A percentile compares a stretch with the other conserved stretches of the same genome.
Conservation (phyloP, 1,140 invertebrate genomes). For the Piezodorus guildinii region DNA sequence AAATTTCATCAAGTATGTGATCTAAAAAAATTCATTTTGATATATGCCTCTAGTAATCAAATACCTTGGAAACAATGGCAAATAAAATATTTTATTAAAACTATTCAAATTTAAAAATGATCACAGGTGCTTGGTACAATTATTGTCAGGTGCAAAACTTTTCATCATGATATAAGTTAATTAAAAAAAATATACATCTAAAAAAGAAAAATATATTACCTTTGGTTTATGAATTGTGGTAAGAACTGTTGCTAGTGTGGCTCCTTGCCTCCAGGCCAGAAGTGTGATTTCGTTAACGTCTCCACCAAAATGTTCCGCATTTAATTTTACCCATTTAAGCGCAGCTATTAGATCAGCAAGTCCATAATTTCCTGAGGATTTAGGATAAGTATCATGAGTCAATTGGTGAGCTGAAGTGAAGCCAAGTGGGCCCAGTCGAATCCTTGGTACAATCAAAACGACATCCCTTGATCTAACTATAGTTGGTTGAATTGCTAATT, state of each 20-base stretch:
- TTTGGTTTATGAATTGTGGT: slow-evolving; percentile 40
- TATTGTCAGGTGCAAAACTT: too few relatives aligned
- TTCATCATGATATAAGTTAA: too few relatives aligned
- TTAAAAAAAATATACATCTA: too few relatives aligned
- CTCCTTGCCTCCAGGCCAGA: slow-evolving; percentile 68
- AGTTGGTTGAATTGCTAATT: slow-evolving; percentile 33
- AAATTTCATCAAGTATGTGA: too few relatives aligned
- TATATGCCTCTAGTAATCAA: neutral
- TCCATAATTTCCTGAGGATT: slow-evolving; percentile 75
- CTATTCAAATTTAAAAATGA: too few relatives aligned
- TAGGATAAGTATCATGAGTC: slow-evolving; percentile 53
- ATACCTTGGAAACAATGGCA: too few relatives aligned
- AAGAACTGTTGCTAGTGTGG: slow-evolving; percentile 60
- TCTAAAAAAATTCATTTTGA: neutral
- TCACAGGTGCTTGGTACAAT: too few relatives aligned
- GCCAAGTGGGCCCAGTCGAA: slow-evolving; percentile 51
- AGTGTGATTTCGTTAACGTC: slow-evolving; percentile 60
- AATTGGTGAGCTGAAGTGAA: slow-evolving; percentile 61
- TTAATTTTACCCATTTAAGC: slow-evolving; percentile 66
- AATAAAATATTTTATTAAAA: too few relatives aligned
- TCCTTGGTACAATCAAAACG: slow-evolving; percentile 71
- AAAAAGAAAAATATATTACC: too few relatives aligned
- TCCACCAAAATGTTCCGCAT: slow-evolving; percentile 73
- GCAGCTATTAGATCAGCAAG: slow-evolving; percentile 65
- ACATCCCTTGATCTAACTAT: slow-evolving; percentile 52